phyloP scores from a whole-genome alignment of 2,113 vertebrate genomes.

The Elgaria multicarinata region DNA sequence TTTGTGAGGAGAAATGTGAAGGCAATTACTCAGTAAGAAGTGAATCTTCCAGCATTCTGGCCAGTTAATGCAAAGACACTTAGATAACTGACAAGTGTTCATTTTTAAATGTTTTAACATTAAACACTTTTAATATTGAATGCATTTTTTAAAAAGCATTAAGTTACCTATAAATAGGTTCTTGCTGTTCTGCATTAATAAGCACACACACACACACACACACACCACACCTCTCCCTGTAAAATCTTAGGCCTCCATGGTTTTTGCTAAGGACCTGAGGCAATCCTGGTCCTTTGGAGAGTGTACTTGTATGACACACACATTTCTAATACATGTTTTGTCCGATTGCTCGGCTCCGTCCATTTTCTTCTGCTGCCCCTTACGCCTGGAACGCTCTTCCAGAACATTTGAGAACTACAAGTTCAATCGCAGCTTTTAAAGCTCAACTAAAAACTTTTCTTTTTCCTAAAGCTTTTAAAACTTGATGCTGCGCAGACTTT shows the following conservation, averaged over 20 bases:
- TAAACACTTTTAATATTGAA: background rate
- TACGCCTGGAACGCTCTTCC: too few relatives aligned
- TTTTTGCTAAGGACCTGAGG: background rate
- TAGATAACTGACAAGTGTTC: background rate
- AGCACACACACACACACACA: too few relatives aligned
- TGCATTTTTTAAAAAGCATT: background rate
- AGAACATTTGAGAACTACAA: too few relatives aligned
- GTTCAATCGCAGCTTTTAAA: too few relatives aligned
- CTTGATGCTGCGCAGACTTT: too few relatives aligned
- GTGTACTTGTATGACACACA: background rate
- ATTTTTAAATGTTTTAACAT: background rate
- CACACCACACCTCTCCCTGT: background rate
- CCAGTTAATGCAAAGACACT: background rate
- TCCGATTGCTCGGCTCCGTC: too few relatives aligned
- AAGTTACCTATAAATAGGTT: background rate
- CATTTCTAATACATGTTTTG: background rate
- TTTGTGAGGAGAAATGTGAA: background rate
- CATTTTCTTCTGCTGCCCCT: too few relatives aligned
- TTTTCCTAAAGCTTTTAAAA: too few relatives aligned
- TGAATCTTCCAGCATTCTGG: background rate
- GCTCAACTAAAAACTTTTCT: too few relatives aligned
- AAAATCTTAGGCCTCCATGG: too few relatives aligned
- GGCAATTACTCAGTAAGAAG: background rate
- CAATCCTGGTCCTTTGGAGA: background rate
- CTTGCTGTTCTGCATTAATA: background rate